Percentiles rank a stretch among this genome's conserved stretches.
phyloP scores from a whole-genome alignment of 2,797 vertebrate genomes.

The Coilia nasus region DNA sequence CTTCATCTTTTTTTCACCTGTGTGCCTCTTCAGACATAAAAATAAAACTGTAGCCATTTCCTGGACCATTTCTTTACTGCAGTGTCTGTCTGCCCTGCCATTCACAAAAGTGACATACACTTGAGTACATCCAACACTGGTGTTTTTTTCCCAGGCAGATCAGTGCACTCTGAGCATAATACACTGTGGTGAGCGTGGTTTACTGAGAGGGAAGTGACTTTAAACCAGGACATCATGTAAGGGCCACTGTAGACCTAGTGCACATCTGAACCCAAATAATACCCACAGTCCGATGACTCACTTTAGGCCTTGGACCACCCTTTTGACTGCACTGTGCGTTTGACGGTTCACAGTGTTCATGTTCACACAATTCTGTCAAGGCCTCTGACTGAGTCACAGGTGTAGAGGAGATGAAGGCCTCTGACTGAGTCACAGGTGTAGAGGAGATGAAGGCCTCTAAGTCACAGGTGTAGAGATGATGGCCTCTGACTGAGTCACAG shows the following conservation, averaged over 20 bases:
- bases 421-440: not conserved
- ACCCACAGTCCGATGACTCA: not conserved
- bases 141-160: not conserved
- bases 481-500: not conserved
- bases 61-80: too few species aligned
- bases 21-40: too few species aligned
- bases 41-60: too few species aligned
- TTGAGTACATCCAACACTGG: not conserved
- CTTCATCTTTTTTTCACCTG: too few species aligned
- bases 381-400: not conserved
- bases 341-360: not conserved
- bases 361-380: not conserved
- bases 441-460: not conserved
- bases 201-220: constrained; percentile 1
- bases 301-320: not conserved
- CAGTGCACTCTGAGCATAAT: not conserved
- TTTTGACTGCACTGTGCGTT: not conserved
- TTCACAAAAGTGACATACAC: not conserved
- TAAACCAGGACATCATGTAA: not conserved
- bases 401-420: not conserved
- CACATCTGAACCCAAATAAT: not conserved
- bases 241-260: not conserved
- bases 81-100: too few species aligned
- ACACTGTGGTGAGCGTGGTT: not conserved
- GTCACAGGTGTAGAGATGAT: not conserved